phyloP scores from a whole-genome alignment of 92 coral and sea anemone genomes.

The Pocillopora meandrina region DNA sequence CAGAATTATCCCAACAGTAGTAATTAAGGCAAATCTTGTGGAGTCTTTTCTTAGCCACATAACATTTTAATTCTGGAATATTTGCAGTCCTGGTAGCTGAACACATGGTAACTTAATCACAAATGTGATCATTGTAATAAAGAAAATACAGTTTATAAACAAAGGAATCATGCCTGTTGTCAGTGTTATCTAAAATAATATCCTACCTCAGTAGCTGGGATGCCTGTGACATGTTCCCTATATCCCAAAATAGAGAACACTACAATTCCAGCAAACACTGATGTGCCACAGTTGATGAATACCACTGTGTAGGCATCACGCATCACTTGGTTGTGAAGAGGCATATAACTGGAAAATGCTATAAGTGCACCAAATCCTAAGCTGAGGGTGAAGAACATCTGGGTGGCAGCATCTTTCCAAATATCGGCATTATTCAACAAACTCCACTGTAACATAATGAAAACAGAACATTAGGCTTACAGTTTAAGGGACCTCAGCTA shows the following conservation, averaged over 20 bases:
- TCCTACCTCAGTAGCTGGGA: conserved; percentile 81
- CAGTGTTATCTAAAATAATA: background rate
- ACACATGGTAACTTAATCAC: too few relatives aligned
- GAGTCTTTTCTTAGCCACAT: too few relatives aligned
- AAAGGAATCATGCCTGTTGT: background rate
- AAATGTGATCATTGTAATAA: too few relatives aligned
- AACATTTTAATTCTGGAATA: too few relatives aligned
- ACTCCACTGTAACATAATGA: conserved; percentile 62
- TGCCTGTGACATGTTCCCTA: conserved; percentile 84
- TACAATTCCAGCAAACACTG: conserved; percentile 96
- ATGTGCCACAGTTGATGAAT: conserved; percentile 92
- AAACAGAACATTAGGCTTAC: background rate
- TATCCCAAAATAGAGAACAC: conserved; percentile 97
- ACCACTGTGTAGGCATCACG: conserved; percentile 92
- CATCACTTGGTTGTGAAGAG: conserved; percentile 91
- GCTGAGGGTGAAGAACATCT: conserved; percentile 98
- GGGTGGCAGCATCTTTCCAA: conserved; percentile 99
- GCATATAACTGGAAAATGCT: conserved; percentile 99
- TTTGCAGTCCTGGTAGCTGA: too few relatives aligned
- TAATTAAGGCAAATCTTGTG: too few relatives aligned
- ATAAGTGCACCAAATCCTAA: conserved; percentile 97
- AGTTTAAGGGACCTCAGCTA: too few relatives aligned
- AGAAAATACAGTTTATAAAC: too few relatives aligned
- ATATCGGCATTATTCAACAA: conserved; percentile 78
- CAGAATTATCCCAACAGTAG: too few relatives aligned